Evolutionary conservation across 2,113 vertebrate genomes (phyloP).

Genomic region (Elanus axillaris): DNA sequence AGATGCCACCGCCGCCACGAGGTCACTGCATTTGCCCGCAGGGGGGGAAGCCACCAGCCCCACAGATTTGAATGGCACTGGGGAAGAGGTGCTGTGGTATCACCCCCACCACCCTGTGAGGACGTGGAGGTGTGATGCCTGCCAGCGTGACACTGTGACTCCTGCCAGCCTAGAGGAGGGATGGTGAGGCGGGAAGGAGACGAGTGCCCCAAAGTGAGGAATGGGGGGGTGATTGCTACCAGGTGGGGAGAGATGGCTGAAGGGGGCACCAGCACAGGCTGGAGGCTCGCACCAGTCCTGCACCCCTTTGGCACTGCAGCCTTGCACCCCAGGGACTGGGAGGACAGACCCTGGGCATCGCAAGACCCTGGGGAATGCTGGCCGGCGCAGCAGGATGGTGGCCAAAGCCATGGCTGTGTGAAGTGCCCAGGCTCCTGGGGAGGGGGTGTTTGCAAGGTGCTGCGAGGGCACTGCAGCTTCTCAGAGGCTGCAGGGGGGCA

Average conservation of each 20-base stretch:
- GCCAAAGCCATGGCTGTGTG: not conserved
- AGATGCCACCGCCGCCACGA: not conserved
- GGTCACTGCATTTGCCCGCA: not conserved
- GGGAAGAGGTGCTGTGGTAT: not conserved
- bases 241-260: not conserved
- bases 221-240: not conserved
- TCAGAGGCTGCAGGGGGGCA: not conserved
- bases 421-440: not conserved
- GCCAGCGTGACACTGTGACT: not conserved
- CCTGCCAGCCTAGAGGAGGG: not conserved
- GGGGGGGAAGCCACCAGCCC: not conserved
- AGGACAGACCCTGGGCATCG: not conserved
- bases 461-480: not conserved
- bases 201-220: accelerated
- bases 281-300: not conserved
- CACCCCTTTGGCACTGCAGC: not conserved
- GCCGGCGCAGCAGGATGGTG: accelerated
- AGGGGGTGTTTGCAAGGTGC: not conserved
- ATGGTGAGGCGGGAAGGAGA: not conserved
- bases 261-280: not conserved
- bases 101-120: accelerated
- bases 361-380: not conserved
- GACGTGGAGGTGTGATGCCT: not conserved
- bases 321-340: not conserved
- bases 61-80: not conserved